Base-by-base conservation (phyloP, 2,888 invertebrate genomes). In the Hydrotaea cyrtoneurina region DNA sequence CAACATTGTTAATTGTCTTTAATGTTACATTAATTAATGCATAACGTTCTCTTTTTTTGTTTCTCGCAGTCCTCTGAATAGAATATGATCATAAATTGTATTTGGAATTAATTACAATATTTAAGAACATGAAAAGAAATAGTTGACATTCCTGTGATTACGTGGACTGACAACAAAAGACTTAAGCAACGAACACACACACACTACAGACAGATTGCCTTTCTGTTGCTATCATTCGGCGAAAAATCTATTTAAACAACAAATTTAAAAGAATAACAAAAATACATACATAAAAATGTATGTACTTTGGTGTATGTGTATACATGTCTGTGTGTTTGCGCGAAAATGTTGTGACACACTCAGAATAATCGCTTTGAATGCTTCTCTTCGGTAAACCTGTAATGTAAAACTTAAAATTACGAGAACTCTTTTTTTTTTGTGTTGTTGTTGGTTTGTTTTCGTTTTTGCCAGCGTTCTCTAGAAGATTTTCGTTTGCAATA, bases 71-170 rank as follows among this genome's bases (percentile, higher is more conserved):
- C n/a, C n/a, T 50, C 2, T n/a, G n/a, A n/a, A 8, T 39, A 50
- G n/a, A 55, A 43, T 55, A 62, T 62, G 59, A 76, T 76, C 39
- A 62, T 17, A 64, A 64, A 36, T 36, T 36, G 8, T 15, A 17
- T 8, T 64, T 64, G 31, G 39, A 64, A 39, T 64, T 50, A 50
- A 50, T 50, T 50, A 46, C 13, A 43, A 43, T 19, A 13, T 46
- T 69, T 69, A 46, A 19, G 39, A 36, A 66, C 4, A 59, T 7
- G 5, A 17, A 46, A n/a, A 69, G 19, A 69, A 66, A 69, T 69
- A 69, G 15, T 69, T 69, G 46, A 69, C 43, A 69, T 69, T 69
- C 69, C 46, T 69, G 10, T 13, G 46, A 43, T 46, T 21, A 46
- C 43, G 36, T 10, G 13, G 39, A 69, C 17, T 23, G 53, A 53